Base-by-base conservation (phyloP, 37 sponge, comb jelly and placozoan genomes). In the Chondrilla cf. caribensis region DNA sequence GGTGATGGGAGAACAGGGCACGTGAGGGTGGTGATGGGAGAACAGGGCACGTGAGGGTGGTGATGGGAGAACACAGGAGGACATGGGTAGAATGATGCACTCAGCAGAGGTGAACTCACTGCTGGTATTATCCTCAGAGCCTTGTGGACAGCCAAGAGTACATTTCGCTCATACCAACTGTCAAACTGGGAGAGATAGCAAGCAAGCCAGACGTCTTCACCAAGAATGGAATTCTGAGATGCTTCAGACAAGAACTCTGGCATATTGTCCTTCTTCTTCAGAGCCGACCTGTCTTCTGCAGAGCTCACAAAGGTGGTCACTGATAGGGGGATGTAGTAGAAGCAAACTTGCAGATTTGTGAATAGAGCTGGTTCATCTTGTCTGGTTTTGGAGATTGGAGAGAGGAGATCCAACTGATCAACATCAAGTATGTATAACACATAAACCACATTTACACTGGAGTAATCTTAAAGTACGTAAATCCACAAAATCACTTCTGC, bases 111-210 rank as follows among this genome's bases (percentile, higher is more conserved):
- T 59, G 38, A 3, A 89, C 93, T 86, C 44, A 93, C 93, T 32
- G 81, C 36, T 28, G 93, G 93, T 3, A 93, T 58, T 0, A 93
- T 40, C 38, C 90, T 55, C 18, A 93, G 75, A 0, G 80, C 21
- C 39, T 89, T 87, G 84, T 95, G 95, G 4, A 87, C 83, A 15
- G 95, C 85, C 58, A 89, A 43, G 70, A 91, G 78, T 17, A 95
- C 84, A 39, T 95, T 95, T 39, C 91, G 81, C 84, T 95, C 92
- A 44, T 95, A 95, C 95, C 95, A 95, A 60, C 95, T 90, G 92
- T 95, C 95, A 79, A 89, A 59, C 55, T 95, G 85, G 0, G 90
- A 62, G 40, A 95, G 71, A 76, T 85, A 95, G 19, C 92, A 80
- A 8, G 89, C 92, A 24, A 95, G 67, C 83, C 89, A 86, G 4